Conservation (phyloP, 2,113 vertebrate species). For the Onychostoma macrolepis region DNA sequence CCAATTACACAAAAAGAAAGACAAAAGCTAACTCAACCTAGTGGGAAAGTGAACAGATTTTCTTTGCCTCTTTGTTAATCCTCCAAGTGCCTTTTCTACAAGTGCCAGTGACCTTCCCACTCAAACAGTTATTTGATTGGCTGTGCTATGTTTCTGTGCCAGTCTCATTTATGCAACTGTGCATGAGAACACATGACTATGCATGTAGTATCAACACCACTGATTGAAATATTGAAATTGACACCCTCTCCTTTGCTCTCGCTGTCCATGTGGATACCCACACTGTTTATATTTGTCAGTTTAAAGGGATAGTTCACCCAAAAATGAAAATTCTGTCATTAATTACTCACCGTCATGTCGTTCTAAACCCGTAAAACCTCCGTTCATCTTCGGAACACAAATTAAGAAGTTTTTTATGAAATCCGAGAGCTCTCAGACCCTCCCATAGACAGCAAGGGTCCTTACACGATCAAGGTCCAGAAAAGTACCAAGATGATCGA, state of each 20-base stretch:
- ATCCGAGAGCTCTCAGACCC: no score
- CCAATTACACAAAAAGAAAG: background rate
- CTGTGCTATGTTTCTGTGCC: background rate
- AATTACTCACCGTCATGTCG: no score
- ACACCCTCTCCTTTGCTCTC: background rate
- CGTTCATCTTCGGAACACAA: no score
- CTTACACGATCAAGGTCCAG: no score
- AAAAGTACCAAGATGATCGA: no score
- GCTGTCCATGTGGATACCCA: background rate
- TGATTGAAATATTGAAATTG: background rate
- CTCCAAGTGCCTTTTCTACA: background rate
- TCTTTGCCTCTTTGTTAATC: background rate
- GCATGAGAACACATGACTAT: background rate
- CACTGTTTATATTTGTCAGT: background rate
- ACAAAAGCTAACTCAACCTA: background rate
- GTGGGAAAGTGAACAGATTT: background rate
- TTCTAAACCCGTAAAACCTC: no score
- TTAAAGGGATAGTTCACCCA: no score
- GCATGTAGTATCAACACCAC: conserved; percentile 2
- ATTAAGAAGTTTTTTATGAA: no score
- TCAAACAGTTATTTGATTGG: background rate
- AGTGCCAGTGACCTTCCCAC: conserved; percentile 18
- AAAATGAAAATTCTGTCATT: no score
- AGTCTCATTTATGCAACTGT: background rate
- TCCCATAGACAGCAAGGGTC: no score